phyloP scores from a whole-genome alignment of 1,140 invertebrate species.

The Platyura marginata region DNA sequence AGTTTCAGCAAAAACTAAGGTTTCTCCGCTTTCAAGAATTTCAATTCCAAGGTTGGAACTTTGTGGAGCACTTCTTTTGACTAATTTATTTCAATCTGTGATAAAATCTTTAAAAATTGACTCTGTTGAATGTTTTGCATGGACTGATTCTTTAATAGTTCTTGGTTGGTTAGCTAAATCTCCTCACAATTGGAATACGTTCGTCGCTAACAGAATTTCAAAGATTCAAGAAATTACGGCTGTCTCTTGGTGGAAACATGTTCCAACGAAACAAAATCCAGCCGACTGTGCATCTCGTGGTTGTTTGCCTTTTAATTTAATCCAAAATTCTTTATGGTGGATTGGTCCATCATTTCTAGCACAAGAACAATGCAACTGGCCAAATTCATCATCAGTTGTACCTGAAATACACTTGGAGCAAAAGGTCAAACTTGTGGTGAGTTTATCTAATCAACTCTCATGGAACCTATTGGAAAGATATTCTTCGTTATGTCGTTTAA shows the following conservation, averaged over 20 bases:
- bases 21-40: slow-evolving; percentile 8
- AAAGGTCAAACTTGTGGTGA: background rate
- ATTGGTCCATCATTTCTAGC: background rate
- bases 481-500: background rate
- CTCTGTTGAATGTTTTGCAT: background rate
- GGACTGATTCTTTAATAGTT: background rate
- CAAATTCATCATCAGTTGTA: background rate
- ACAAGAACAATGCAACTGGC: background rate
- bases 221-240: slow-evolving; percentile 12
- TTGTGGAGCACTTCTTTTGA: background rate
- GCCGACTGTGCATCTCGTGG: slow-evolving; percentile 11
- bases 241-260: slow-evolving; percentile 12
- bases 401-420: background rate
- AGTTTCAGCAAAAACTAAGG: slow-evolving; percentile 11
- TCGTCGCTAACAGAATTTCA: slow-evolving; percentile 18
- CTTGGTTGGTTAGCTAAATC: background rate
- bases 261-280: slow-evolving; percentile 14
- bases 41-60: slow-evolving; percentile 9
- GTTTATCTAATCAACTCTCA: background rate
- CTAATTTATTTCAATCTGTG: background rate
- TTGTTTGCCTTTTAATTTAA: background rate
- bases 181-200: slow-evolving; percentile 3
- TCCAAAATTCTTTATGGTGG: background rate
- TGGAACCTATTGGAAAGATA: background rate
- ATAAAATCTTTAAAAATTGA: background rate